Evolutionary conservation across 2,888 invertebrate species (phyloP).

Genomic region (Smittia aterrima): DNA sequence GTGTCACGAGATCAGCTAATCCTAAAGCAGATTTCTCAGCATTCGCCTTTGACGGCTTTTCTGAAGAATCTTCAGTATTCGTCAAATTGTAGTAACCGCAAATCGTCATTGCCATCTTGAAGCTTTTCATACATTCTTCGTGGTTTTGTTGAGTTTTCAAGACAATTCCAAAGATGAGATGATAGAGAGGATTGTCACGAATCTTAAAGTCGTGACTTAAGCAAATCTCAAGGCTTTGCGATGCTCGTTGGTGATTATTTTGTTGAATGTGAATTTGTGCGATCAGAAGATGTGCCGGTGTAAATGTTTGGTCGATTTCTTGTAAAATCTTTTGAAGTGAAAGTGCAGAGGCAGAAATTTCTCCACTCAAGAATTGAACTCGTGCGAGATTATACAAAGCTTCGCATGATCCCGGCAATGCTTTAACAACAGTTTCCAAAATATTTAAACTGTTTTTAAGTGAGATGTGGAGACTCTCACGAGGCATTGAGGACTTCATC

Average conservation of each 20-base stretch:
- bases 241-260: conserved; percentile 70
- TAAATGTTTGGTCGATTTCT: conserved; percentile 72
- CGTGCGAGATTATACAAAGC: conserved; percentile 72
- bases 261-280: conserved; percentile 79
- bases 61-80: background rate
- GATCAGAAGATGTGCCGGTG: conserved; percentile 80
- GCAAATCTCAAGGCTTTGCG: conserved; percentile 83
- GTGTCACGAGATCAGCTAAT: conserved; percentile 75
- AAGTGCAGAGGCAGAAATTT: conserved; percentile 67
- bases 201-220: conserved; percentile 91
- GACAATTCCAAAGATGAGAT: conserved; percentile 80
- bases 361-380: conserved; percentile 77
- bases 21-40: conserved; percentile 54
- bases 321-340: conserved; percentile 72
- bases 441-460: conserved; percentile 64
- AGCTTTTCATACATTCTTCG: conserved; percentile 70
- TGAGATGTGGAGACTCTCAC: conserved; percentile 56
- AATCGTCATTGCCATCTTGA: conserved; percentile 67
- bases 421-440: conserved; percentile 69
- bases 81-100: conserved; percentile 25
- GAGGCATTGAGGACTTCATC: conserved; percentile 49
- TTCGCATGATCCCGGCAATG: conserved; percentile 76
- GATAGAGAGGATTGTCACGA: conserved; percentile 86
- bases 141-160: conserved; percentile 71
- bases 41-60: background rate